phyloP scores from a whole-genome alignment of 2,113 vertebrate genomes.

The Apaloderma vittatum region DNA sequence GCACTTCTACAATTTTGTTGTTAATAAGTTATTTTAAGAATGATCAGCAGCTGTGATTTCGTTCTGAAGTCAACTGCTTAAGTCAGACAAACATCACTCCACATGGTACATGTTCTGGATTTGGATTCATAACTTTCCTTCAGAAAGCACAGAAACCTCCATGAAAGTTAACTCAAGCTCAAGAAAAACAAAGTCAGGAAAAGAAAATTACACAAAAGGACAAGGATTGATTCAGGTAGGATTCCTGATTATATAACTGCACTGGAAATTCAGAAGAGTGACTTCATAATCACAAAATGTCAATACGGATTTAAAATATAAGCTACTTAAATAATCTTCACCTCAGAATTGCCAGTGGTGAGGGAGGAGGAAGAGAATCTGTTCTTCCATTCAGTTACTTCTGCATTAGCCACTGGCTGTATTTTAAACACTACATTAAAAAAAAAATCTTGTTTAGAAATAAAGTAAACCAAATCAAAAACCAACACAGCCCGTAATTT shows the following conservation, averaged over 20 bases:
- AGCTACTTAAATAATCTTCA: conserved; percentile 31
- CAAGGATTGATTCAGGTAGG: neutral
- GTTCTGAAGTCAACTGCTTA: neutral
- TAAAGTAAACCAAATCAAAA: too few species aligned
- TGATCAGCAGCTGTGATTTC: neutral
- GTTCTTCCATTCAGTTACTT: neutral
- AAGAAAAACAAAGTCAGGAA: neutral
- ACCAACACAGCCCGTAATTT: too few species aligned
- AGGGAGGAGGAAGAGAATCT: neutral
- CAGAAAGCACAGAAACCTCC: neutral
- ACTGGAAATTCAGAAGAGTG: neutral
- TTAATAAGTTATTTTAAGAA: neutral
- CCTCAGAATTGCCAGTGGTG: neutral
- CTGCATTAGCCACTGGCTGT: neutral
- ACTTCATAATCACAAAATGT: neutral
- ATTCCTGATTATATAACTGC: neutral
- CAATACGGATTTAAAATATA: conserved; percentile 15
- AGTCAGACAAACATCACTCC: neutral
- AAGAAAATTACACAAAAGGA: neutral
- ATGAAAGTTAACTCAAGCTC: neutral
- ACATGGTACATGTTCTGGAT: neutral
- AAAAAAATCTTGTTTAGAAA: neutral
- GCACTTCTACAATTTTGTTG: neutral
- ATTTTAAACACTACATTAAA: neutral
- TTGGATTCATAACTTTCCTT: neutral